Evolutionary conservation across 2,113 vertebrate genomes (phyloP).

Genomic region (Syrmaticus mikado): DNA sequence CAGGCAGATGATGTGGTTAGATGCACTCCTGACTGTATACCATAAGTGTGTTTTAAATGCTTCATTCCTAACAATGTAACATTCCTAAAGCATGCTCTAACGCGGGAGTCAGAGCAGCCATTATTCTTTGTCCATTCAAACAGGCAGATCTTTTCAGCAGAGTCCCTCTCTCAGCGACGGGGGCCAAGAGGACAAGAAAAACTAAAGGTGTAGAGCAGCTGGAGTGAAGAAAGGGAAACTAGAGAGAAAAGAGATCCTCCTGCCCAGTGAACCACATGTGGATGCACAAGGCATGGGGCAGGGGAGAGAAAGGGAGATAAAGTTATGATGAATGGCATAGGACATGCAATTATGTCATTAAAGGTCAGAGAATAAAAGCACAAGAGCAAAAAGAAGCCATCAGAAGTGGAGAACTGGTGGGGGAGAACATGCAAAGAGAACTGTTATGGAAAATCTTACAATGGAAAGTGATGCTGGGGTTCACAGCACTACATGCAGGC

Average conservation of each 20-base stretch:
- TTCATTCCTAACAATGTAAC: neutral
- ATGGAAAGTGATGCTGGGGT: fast-evolving
- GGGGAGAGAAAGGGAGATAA: neutral
- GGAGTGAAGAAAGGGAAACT: neutral
- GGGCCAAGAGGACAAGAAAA: neutral
- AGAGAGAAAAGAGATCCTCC: neutral
- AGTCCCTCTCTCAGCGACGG: neutral
- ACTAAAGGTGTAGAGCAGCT: neutral
- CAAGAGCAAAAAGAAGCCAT: neutral
- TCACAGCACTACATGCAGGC: neutral
- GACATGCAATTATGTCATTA: neutral
- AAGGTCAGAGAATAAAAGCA: neutral
- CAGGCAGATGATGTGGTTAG: neutral
- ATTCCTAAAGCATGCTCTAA: neutral
- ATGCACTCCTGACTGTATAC: neutral
- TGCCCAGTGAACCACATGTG: fast-evolving
- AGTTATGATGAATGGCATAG: neutral
- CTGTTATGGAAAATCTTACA: neutral
- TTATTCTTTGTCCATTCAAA: neutral
- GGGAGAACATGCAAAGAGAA: neutral
- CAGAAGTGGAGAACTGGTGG: neutral
- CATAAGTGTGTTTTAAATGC: neutral
- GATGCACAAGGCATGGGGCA: neutral
- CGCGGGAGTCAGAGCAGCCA: neutral
- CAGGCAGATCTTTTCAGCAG: neutral